Evolutionary conservation across 2,888 invertebrate genomes (phyloP).

Genomic region (Dermolepida albohirtum): DNA sequence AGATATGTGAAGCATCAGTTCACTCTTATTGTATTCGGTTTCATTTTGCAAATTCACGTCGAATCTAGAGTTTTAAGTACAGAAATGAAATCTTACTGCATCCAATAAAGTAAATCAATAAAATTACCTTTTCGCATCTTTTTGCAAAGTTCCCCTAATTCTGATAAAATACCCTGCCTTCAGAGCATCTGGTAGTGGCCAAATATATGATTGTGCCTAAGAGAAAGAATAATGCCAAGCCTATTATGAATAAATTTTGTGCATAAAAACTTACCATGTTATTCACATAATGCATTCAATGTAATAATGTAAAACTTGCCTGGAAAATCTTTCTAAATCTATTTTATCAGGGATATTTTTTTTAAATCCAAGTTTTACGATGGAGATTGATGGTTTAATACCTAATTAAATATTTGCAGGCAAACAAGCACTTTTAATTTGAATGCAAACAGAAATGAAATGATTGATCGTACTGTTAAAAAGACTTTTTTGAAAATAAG

Average conservation of each 20-base stretch:
- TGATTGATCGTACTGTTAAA: too few species aligned
- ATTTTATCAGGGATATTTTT: conserved; percentile 28
- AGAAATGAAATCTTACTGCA: neutral
- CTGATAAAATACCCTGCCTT: conserved; percentile 11
- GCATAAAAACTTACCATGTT: conserved; percentile 26
- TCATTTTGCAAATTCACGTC: conserved; percentile 26
- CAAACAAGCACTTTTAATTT: too few species aligned
- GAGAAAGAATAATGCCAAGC: conserved; percentile 2
- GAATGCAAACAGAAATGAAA: too few species aligned
- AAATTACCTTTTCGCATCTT: conserved; percentile 17
- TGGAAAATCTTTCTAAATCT: conserved; percentile 8
- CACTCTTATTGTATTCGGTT: conserved; percentile 18
- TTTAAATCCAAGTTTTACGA: conserved; percentile 13
- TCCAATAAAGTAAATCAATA: neutral
- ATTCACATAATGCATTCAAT: conserved; percentile 10
- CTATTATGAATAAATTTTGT: conserved; percentile 10
- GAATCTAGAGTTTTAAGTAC: conserved; percentile 1
- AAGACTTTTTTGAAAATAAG: too few species aligned
- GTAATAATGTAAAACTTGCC: conserved; percentile 1
- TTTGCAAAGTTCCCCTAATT: conserved; percentile 7
- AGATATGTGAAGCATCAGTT: conserved; percentile 13
- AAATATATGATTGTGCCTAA: conserved; percentile 13
- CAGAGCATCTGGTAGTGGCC: conserved; percentile 21
- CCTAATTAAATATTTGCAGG: too few species aligned
- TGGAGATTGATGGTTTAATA: neutral